These are phyloP conservation scores for Ectemnius cavifrons DNA, from an alignment of 2,888 invertebrate genomes.

Conservation along the genomic window DNA sequence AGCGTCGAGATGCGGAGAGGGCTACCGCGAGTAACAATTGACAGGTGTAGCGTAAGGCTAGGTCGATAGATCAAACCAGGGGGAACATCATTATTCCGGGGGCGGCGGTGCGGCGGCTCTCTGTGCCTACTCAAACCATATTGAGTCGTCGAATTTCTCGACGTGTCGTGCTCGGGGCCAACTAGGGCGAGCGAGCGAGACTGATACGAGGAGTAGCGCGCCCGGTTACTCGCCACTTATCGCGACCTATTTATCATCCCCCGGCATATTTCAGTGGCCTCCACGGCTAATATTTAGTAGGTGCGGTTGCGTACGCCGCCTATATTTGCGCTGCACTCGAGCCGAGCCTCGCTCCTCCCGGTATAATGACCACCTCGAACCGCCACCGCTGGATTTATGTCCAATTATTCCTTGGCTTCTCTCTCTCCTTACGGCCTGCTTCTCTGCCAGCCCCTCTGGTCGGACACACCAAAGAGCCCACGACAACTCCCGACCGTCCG, in stretches of 20 bases:
- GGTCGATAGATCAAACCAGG: slow-evolving; percentile 22
- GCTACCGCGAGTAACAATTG: no score
- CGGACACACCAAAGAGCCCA: neutral
- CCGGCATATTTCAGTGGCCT: slow-evolving; percentile 51
- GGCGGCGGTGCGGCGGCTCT: neutral
- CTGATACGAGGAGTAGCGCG: slow-evolving; percentile 8
- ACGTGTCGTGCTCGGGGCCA: slow-evolving; percentile 9
- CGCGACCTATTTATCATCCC: slow-evolving; percentile 57
- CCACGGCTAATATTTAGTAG: slow-evolving; percentile 60
- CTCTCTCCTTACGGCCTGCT: neutral
- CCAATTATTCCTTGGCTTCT: slow-evolving; percentile 65
- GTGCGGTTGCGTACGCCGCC: slow-evolving; percentile 52
- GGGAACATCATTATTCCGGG: slow-evolving; percentile 38
- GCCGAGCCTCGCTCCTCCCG: slow-evolving; percentile 50
- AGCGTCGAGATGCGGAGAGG: no score
- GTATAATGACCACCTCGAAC: slow-evolving; percentile 61
- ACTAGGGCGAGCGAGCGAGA: neutral
- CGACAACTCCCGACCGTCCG: neutral
- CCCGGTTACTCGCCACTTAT: slow-evolving; percentile 54
- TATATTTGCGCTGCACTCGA: slow-evolving; percentile 68
- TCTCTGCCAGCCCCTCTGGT: neutral
- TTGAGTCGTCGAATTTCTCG: slow-evolving; percentile 45
- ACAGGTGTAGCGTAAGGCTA: neutral
- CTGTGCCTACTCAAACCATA: slow-evolving; percentile 28
- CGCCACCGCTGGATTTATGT: slow-evolving; percentile 62